phyloP scores from a whole-genome alignment of 1,140 invertebrate genomes.

The Drosophila lacertosa region DNA sequence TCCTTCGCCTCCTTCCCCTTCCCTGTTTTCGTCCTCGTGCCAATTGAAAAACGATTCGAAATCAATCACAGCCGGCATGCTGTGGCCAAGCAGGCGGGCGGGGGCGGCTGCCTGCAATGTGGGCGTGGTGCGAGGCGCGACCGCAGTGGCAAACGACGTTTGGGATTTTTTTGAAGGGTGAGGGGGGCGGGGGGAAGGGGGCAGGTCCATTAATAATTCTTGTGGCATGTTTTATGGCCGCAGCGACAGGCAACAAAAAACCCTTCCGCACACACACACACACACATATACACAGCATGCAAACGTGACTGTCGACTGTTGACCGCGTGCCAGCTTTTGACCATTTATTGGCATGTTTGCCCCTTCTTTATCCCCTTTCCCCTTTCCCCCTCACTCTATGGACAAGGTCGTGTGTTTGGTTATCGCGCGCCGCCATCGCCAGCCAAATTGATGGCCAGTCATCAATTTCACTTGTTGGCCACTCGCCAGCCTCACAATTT shows the following conservation, averaged over 20 bases:
- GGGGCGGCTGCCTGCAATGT: not conserved
- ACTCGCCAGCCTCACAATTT: slow-evolving; percentile 10
- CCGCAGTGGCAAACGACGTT: slow-evolving; percentile 22
- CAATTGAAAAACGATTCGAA: slow-evolving; percentile 84
- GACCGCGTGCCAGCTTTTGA: slow-evolving; percentile 68
- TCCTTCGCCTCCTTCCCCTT: not conserved
- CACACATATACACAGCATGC: slow-evolving; percentile 39
- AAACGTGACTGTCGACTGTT: slow-evolving; percentile 79
- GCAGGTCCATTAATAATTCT: slow-evolving; percentile 79
- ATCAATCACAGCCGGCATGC: slow-evolving; percentile 76
- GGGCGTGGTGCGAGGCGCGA: slow-evolving; percentile 19
- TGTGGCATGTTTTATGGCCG: slow-evolving; percentile 75
- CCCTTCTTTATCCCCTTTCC: not conserved
- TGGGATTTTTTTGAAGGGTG: no score
- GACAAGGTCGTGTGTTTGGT: slow-evolving; percentile 54
- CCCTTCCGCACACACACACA: slow-evolving; percentile 39
- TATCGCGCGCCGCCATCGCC: slow-evolving; percentile 56
- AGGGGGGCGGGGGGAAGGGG: no score
- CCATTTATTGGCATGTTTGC: slow-evolving; percentile 75
- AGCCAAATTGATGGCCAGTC: slow-evolving; percentile 79
- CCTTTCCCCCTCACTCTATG: not conserved
- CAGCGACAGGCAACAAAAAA: slow-evolving; percentile 30
- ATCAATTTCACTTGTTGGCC: slow-evolving; percentile 80
- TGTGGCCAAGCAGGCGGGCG: not conserved
- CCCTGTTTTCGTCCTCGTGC: slow-evolving; percentile 25